Evolutionary conservation across 2,888 invertebrate genomes (phyloP).

Genomic region (Scaptomyza flava): DNA sequence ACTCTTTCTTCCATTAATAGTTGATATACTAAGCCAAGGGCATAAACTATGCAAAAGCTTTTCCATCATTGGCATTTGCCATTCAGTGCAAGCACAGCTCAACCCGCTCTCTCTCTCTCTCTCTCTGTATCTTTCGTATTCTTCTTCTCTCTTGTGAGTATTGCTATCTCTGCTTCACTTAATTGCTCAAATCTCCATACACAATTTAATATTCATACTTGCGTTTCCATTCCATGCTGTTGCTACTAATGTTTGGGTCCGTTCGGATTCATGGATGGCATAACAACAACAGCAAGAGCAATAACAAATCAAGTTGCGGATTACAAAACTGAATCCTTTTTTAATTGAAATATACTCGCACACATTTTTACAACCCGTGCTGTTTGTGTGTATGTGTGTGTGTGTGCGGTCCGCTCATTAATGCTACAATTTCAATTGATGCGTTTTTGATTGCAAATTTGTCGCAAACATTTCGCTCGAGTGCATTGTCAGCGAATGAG

Average conservation of each 20-base stretch:
- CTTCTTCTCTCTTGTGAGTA: neutral
- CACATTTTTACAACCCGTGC: constrained; percentile 35
- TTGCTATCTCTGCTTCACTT: constrained; percentile 46
- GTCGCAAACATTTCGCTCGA: constrained; percentile 68
- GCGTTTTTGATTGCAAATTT: constrained; percentile 79
- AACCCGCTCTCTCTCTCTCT: neutral
- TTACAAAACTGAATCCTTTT: constrained; percentile 77
- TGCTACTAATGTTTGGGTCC: constrained; percentile 68
- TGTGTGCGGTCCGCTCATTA: constrained; percentile 28
- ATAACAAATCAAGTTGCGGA: constrained; percentile 65
- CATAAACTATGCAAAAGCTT: constrained; percentile 75
- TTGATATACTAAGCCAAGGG: constrained; percentile 73
- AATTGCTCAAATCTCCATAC: constrained; percentile 69
- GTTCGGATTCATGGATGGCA: constrained; percentile 34
- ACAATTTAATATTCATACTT: constrained; percentile 79
- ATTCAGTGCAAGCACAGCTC: constrained; percentile 28
- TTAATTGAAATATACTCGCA: constrained; percentile 74
- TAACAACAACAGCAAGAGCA: constrained; percentile 34
- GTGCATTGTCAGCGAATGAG: constrained; percentile 35
- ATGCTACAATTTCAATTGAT: constrained; percentile 66
- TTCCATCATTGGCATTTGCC: constrained; percentile 66
- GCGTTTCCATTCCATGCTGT: constrained; percentile 73
- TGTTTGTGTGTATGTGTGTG: neutral
- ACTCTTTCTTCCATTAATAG: constrained; percentile 72
- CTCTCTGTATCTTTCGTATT: neutral